These are phyloP conservation scores for Brachionus rotundiformis DNA, from an alignment of 1,140 invertebrate species.

Conservation along the genomic window DNA sequence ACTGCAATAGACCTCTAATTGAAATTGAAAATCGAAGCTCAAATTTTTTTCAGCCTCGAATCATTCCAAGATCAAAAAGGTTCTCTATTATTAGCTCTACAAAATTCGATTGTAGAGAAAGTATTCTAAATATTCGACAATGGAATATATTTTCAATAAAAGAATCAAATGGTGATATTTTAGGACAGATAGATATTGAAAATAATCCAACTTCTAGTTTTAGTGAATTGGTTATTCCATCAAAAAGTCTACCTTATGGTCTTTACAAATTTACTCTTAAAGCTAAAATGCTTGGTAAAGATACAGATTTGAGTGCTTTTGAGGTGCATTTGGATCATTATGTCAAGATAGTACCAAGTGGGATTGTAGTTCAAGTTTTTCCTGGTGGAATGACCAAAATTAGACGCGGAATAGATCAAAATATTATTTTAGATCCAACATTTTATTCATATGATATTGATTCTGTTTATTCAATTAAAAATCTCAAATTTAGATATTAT, in stretches of 20 bases:
- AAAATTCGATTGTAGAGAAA: neutral
- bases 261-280: constrained; percentile 23
- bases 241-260: constrained; percentile 7
- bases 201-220: constrained; percentile 43
- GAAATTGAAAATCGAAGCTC: neutral
- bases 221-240: constrained; percentile 36
- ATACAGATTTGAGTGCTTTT: neutral
- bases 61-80: neutral
- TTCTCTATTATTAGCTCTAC: constrained; percentile 21
- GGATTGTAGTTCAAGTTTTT: constrained; percentile 27
- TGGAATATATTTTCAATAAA: constrained; percentile 1
- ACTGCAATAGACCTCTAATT: neutral
- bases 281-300: neutral
- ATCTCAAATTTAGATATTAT: constrained; percentile 40
- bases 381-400: constrained; percentile 25
- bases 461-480: neutral
- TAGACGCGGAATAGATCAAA: constrained; percentile 33
- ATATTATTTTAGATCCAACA: constrained; percentile 39
- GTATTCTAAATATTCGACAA: neutral
- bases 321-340: constrained; percentile 3
- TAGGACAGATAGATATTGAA: neutral
- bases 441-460: constrained; percentile 34
- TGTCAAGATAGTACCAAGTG: constrained; percentile 34
- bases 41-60: neutral
- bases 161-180: neutral